Percentiles rank a stretch among this genome's conserved stretches.
phyloP scores from a whole-genome alignment of 2,888 invertebrate species.

The Aspidiotus destructor region DNA sequence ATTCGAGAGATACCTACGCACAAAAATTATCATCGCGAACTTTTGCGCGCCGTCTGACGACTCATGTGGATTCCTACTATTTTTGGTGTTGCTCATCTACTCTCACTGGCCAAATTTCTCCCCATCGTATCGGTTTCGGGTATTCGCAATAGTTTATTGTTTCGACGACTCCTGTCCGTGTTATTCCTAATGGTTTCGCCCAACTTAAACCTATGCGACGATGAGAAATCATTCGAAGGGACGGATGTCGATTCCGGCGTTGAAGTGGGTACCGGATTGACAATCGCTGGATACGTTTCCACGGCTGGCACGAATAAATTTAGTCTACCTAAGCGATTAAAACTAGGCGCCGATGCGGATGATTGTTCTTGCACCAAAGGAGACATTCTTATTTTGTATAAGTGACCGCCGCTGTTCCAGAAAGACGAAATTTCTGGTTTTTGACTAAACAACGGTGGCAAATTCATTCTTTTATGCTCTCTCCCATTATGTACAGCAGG shows the following conservation, averaged over 20 bases:
- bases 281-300: neutral
- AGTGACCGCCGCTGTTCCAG: constrained; percentile 20
- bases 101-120: neutral
- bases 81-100: too few relatives aligned
- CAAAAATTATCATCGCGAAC: too few relatives aligned
- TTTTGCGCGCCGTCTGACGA: too few relatives aligned
- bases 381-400: constrained; percentile 26
- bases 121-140: neutral
- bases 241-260: too few relatives aligned
- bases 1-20: too few relatives aligned
- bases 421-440: constrained; percentile 17
- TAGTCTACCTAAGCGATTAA: constrained; percentile 9
- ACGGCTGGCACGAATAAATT: constrained; percentile 20
- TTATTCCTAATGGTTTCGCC: neutral
- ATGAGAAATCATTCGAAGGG: too few relatives aligned
- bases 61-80: too few relatives aligned
- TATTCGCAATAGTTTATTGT: constrained; percentile 20
- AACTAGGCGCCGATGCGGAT: neutral
- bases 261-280: too few relatives aligned
- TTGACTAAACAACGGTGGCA: constrained; percentile 25
- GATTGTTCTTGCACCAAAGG: constrained; percentile 8
- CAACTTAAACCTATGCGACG: constrained; percentile 11
- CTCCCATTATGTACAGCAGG: neutral
- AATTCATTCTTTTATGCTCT: constrained; percentile 26
- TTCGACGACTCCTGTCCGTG: constrained; percentile 19